A percentile compares a stretch with the other conserved stretches of the same genome.
Conservation (phyloP, 2,113 vertebrate genomes). For the Catharus minimus region DNA sequence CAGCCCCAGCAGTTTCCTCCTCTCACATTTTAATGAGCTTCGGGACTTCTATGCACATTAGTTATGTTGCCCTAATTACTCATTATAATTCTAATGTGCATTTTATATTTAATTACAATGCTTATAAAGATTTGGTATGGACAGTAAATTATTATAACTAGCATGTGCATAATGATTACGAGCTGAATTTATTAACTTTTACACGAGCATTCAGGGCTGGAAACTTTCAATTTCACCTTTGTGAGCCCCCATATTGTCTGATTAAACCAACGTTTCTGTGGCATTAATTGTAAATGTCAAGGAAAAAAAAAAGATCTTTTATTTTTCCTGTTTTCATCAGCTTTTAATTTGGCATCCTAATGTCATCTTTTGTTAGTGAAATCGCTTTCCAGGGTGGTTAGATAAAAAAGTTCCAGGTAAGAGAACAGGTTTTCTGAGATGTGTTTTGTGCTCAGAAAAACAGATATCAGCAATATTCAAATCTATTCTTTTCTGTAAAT, state of each 20-base stretch:
- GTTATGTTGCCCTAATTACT: slow-evolving; percentile 81
- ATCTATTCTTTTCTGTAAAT: neutral
- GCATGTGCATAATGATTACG: slow-evolving; percentile 75
- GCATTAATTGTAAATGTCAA: slow-evolving; percentile 72
- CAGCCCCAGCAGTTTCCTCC: slow-evolving; percentile 47
- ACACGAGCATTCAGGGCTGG: slow-evolving; percentile 65
- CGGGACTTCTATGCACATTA: slow-evolving; percentile 76
- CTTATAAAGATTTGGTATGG: slow-evolving; percentile 83
- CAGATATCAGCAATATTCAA: neutral
- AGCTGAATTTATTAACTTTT: slow-evolving; percentile 84
- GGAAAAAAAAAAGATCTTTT: neutral
- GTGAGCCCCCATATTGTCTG: slow-evolving; percentile 73
- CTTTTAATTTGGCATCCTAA: slow-evolving; percentile 52
- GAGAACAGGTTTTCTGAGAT: neutral
- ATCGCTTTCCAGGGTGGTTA: slow-evolving; percentile 3
- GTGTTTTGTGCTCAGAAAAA: neutral
- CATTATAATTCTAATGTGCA: slow-evolving; percentile 82
- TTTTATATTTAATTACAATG: slow-evolving; percentile 88
- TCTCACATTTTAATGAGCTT: slow-evolving; percentile 78
- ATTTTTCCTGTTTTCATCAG: slow-evolving; percentile 30
- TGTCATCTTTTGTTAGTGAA: slow-evolving; percentile 19
- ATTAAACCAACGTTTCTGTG: slow-evolving; percentile 75
- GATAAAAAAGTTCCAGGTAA: slow-evolving; percentile 19
- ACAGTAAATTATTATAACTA: slow-evolving; percentile 84
- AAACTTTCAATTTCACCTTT: slow-evolving; percentile 77